A percentile compares a stretch with the other conserved stretches of the same genome.
Conservation (phyloP, 2,113 vertebrate genomes). For the Grantiella picta region DNA sequence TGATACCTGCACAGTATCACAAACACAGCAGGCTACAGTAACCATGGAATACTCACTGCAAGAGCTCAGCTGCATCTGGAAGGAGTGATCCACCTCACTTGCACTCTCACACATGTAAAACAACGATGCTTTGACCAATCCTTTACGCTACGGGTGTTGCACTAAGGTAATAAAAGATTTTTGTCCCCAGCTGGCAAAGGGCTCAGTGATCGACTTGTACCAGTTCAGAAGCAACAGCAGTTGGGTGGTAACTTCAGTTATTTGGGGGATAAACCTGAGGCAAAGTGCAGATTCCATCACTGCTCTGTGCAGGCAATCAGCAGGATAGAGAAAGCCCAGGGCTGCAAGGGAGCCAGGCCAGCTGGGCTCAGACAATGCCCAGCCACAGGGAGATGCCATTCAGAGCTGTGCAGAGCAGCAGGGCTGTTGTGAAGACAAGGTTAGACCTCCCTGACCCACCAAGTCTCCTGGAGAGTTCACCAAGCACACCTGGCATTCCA, state of each 20-base stretch:
- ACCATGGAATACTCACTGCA: not conserved
- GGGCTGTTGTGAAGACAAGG: not conserved
- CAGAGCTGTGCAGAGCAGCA: not conserved
- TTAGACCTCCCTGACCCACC: not conserved
- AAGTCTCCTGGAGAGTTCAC: not conserved
- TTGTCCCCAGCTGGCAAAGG: not conserved
- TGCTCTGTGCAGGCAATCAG: not conserved
- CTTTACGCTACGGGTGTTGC: not conserved
- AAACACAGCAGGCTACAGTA: not conserved
- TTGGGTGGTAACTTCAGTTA: not conserved
- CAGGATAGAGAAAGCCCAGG: not conserved
- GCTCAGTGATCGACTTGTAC: not conserved
- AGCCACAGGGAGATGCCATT: not conserved
- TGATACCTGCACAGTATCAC: not conserved
- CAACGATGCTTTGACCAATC: constrained; percentile 12
- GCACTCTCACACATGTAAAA: not conserved
- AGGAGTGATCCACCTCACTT: not conserved
- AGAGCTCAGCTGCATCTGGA: not conserved
- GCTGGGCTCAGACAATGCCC: not conserved
- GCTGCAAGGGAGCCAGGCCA: not conserved
- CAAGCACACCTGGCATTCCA: not conserved
- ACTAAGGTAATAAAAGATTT: constrained; percentile 18
- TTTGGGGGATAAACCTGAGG: not conserved
- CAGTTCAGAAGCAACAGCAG: not conserved
- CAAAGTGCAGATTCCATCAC: not conserved